Evolutionary conservation across 2,113 vertebrate species (phyloP).

Genomic region (Zapus hudsonius): DNA sequence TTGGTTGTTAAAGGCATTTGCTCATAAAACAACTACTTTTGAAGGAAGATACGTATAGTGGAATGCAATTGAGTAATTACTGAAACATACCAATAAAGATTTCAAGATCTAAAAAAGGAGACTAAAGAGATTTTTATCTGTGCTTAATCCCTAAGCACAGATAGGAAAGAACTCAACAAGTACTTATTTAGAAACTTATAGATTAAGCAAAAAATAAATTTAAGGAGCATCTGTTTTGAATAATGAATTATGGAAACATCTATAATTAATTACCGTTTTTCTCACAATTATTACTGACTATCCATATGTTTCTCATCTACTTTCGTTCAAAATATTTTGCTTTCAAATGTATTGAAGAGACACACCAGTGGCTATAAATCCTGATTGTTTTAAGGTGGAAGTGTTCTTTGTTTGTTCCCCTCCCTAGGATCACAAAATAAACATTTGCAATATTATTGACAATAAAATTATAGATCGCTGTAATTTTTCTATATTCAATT

Average conservation of each 20-base stretch:
- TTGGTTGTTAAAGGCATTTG: no score
- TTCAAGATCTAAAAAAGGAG: neutral
- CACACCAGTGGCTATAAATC: neutral
- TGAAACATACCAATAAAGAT: no score
- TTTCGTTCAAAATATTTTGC: neutral
- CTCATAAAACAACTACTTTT: no score
- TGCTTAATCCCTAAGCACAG: neutral
- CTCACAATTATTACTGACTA: neutral
- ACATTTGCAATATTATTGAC: neutral
- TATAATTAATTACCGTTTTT: neutral
- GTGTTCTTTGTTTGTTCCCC: neutral
- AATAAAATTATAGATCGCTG: neutral
- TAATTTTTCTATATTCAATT: neutral
- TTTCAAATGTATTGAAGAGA: neutral
- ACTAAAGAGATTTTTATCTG: neutral
- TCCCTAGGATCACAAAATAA: neutral
- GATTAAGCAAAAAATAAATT: neutral
- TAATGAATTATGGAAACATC: neutral
- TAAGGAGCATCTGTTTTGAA: neutral
- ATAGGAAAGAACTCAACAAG: neutral
- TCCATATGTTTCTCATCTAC: neutral
- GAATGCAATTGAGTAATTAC: no score
- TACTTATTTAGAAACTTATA: no score
- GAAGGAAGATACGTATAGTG: no score
- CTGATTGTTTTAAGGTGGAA: neutral